Evolutionary conservation across 2,797 vertebrate species (phyloP).

Genomic region (Megalops cyprinoides): DNA sequence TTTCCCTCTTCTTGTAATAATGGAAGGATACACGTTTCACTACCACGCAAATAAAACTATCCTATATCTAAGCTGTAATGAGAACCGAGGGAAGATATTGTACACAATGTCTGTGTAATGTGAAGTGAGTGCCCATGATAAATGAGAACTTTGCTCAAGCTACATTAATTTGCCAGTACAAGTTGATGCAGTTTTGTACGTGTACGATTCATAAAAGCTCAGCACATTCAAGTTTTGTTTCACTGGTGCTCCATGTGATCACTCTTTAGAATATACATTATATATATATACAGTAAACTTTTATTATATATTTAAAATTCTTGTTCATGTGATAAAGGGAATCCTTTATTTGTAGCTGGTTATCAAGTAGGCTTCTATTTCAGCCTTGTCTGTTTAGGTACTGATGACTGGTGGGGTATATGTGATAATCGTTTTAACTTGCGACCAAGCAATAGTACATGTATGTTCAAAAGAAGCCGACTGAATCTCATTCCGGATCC

Average conservation of each 20-base stretch:
- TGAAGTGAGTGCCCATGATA: neutral
- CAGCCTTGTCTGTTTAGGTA: slow-evolving; percentile 17
- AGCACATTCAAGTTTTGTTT: neutral
- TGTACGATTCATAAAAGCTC: neutral
- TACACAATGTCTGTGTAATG: slow-evolving; percentile 20
- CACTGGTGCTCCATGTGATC: slow-evolving; percentile 18
- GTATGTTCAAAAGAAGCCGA: slow-evolving; percentile 10
- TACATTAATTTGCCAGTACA: neutral
- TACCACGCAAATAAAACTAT: slow-evolving; percentile 8
- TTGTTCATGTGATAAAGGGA: slow-evolving; percentile 24
- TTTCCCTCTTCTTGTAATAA: neutral
- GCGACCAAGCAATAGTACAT: slow-evolving; percentile 27
- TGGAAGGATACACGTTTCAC: neutral
- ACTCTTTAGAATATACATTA: slow-evolving; percentile 14
- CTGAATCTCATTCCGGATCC: slow-evolving; percentile 11
- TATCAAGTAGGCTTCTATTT: neutral
- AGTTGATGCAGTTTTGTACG: neutral
- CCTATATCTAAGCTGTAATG: neutral
- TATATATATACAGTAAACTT: slow-evolving; percentile 7
- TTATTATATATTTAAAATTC: slow-evolving; percentile 4
- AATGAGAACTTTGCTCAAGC: neutral
- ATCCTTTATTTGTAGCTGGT: slow-evolving; percentile 14
- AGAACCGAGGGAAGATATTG: neutral
- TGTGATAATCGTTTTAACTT: slow-evolving; percentile 24
- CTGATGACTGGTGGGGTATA: slow-evolving; percentile 4